Conservation (phyloP, 2,797 vertebrate species). For the Luscinia luscinia region DNA sequence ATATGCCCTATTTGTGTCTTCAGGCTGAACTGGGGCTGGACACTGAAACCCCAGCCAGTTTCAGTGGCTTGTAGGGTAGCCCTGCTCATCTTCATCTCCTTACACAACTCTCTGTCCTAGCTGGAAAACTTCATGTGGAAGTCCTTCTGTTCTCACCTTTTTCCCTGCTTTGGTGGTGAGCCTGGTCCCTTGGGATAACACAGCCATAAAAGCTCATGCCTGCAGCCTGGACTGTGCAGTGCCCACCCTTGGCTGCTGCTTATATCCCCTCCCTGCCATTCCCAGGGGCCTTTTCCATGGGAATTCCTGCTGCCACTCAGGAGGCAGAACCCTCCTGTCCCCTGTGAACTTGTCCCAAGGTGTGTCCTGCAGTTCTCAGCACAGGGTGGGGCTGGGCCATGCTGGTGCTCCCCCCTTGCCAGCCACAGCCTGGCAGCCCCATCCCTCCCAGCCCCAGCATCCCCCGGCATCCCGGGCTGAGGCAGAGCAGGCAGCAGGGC, state of each 20-base stretch:
- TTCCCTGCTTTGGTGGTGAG: background rate
- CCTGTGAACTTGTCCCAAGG: background rate
- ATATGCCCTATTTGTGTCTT: background rate
- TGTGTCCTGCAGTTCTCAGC: fast-evolving
- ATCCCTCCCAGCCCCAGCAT: background rate
- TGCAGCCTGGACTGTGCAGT: fast-evolving
- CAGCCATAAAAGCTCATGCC: background rate
- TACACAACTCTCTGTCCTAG: background rate
- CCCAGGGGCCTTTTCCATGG: fast-evolving
- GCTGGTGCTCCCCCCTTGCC: no score
- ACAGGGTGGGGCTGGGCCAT: fast-evolving
- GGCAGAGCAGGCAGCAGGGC: background rate
- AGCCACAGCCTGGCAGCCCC: fast-evolving
- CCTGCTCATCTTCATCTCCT: background rate
- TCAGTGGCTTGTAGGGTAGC: background rate
- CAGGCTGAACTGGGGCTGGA: background rate
- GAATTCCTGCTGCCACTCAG: fast-evolving
- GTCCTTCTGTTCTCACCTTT: background rate
- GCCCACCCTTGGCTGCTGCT: background rate
- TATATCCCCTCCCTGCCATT: fast-evolving
- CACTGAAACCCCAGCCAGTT: background rate
- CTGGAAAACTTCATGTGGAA: background rate
- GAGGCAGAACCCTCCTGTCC: background rate
- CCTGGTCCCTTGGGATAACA: background rate
- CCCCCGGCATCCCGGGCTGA: fast-evolving